phyloP scores from a whole-genome alignment of 2,113 vertebrate species.

The Lampris incognitus region DNA sequence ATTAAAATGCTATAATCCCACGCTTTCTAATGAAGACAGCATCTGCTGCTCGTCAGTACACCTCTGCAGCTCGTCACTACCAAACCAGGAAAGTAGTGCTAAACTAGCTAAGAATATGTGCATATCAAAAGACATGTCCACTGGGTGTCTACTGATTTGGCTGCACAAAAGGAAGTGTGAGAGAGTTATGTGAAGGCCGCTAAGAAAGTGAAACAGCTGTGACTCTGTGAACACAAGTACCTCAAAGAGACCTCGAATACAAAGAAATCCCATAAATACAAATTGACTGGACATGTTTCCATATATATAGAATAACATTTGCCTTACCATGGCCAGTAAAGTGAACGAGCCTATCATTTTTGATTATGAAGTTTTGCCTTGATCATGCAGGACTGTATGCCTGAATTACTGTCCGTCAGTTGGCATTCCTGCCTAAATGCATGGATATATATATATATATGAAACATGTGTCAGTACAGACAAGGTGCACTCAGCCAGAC shows the following conservation, averaged over 20 bases:
- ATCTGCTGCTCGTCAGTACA: conserved; percentile 26
- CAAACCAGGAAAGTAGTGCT: conserved; percentile 7
- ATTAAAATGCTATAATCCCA: conserved; percentile 15
- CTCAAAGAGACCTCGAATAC: not conserved
- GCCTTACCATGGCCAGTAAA: too few relatives aligned
- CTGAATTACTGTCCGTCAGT: too few relatives aligned
- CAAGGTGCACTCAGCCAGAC: too few relatives aligned
- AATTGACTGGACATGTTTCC: too few relatives aligned
- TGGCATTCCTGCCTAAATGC: too few relatives aligned
- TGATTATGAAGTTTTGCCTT: too few relatives aligned
- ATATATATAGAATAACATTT: too few relatives aligned
- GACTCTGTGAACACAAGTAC: not conserved
- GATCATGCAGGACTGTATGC: too few relatives aligned
- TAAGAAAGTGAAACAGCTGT: too few relatives aligned
- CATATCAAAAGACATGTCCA: conserved; percentile 16
- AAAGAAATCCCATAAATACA: not conserved
- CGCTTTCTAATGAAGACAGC: conserved; percentile 23
- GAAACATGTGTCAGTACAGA: too few relatives aligned
- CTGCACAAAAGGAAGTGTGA: not conserved
- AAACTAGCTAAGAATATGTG: conserved; percentile 19
- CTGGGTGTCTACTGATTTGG: not conserved
- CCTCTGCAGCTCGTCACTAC: conserved; percentile 8
- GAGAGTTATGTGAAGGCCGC: not conserved
- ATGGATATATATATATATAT: too few relatives aligned
- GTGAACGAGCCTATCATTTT: too few relatives aligned